Conservation (phyloP, 2,113 vertebrate species). For the Salvelinus sp. region DNA sequence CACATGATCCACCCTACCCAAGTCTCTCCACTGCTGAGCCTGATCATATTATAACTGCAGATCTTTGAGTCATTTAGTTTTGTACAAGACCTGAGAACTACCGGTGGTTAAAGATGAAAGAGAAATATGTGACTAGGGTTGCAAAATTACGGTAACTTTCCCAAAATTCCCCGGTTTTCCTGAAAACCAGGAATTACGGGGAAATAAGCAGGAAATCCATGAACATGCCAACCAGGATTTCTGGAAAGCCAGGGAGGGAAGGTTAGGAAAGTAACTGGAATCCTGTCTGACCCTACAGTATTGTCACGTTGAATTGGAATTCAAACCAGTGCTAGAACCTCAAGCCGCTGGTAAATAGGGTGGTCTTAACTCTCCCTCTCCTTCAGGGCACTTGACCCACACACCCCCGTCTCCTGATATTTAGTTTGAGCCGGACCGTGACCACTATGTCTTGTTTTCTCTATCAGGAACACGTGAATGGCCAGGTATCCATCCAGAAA, state of each 20-base stretch:
- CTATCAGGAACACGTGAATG: slow-evolving; percentile 4
- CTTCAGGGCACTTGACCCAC: not conserved
- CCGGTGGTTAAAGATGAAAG: not conserved
- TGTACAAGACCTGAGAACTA: too few relatives aligned
- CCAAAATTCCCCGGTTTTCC: too few relatives aligned
- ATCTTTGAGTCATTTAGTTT: slow-evolving; percentile 59
- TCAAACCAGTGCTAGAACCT: not conserved
- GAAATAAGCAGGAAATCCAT: too few relatives aligned
- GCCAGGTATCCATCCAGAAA: slow-evolving; percentile 9
- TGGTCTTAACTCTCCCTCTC: slow-evolving; percentile 13
- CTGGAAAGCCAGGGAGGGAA: too few relatives aligned
- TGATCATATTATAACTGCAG: slow-evolving; percentile 46
- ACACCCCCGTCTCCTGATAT: slow-evolving; percentile 1
- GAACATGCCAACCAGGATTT: too few relatives aligned
- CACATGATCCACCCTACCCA: not conserved
- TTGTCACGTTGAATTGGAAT: slow-evolving; percentile 31
- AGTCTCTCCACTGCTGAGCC: slow-evolving; percentile 42
- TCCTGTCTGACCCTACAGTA: not conserved
- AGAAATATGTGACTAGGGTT: slow-evolving; percentile 19
- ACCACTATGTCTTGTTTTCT: slow-evolving; percentile 9
- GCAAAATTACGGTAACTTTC: slow-evolving; percentile 44
- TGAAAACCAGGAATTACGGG: too few relatives aligned
- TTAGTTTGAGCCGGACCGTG: slow-evolving; percentile 15
- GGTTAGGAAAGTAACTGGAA: too few relatives aligned
- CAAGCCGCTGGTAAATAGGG: slow-evolving; percentile 5